phyloP scores from a whole-genome alignment of 2,888 invertebrate species.

The Keiferia lycopersicella region DNA sequence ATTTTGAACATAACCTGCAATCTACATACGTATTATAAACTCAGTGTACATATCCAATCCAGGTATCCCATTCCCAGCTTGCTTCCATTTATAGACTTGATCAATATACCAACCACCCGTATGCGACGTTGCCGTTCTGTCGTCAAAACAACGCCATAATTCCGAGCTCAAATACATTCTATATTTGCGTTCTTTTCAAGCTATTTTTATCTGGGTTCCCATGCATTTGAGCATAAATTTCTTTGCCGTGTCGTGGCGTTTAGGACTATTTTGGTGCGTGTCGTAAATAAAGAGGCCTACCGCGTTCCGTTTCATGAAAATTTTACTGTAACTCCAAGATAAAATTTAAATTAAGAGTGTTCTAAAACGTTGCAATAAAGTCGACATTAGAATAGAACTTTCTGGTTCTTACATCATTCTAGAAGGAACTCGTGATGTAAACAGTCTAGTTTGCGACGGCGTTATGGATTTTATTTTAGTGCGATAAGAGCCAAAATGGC shows the following conservation, averaged over 20 bases:
- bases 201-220: not conserved
- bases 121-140: constrained; percentile 61
- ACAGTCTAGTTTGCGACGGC: not conserved
- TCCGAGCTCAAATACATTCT: not conserved
- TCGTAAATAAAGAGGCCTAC: not conserved
- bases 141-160: constrained; percentile 46
- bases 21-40: no score
- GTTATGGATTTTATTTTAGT: not conserved
- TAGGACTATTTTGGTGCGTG: not conserved
- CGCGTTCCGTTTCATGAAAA: not conserved
- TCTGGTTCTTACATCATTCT: not conserved
- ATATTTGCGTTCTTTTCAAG: not conserved
- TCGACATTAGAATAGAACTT: not conserved
- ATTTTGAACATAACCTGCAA: no score
- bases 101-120: constrained; percentile 49
- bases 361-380: not conserved
- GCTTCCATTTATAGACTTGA: constrained; percentile 61
- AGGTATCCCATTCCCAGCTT: constrained; percentile 41
- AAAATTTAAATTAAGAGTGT: not conserved
- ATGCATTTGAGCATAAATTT: not conserved
- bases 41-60: constrained; percentile 26
- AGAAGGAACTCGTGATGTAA: not conserved
- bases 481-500: not conserved
- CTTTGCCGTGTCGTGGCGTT: not conserved
- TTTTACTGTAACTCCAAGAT: not conserved